Base-by-base conservation (phyloP, 2,888 invertebrate species). In the Andrena haemorrhoa region DNA sequence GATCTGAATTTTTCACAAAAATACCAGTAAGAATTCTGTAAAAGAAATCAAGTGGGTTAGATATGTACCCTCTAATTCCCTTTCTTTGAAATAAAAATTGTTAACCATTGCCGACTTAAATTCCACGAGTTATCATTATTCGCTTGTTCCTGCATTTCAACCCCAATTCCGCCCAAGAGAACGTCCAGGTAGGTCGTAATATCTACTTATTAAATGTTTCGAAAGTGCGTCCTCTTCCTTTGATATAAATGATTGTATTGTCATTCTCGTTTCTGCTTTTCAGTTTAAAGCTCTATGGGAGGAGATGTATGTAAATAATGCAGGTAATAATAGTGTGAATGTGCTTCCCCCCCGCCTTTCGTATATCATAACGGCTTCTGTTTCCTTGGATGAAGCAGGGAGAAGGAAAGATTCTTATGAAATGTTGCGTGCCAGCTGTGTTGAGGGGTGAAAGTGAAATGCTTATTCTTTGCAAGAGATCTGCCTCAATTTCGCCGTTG, bases 281-380 rank as follows among this genome's bases (percentile, higher is more conserved):
- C 10, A 58, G 26, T 7, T n/a, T 6, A 26, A 35, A 64, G 47
- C 53, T 61, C 56, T 49, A 63, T 74, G 29, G 26, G 33, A 29
- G 20, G 49, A 47, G 29, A 41, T 41, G 77, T 79, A 41, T 41
- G 77, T 79, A 65, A 53, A 69, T 70, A 75, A 69, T 75, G 58
- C 47, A 49, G 26, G 53, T 58, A 64, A 75, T 64, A 79, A 79
- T 41, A 72, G 58, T 60, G 51, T 16, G 73, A 69, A 60, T 41
- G 33, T 58, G 47, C 26, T 26, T 12, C 56, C 49, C 56, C 49
- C 60, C 49, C 79, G 64, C 41, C 49, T 64, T 64, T 49, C 61
- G 47, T 63, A 41, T 29, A 12, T 56, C 63, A 10, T 47, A 33
- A 63, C 10, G 31, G 51, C 29, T 66, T 26, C 61, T 56, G 29